Conservation (phyloP, 1,140 invertebrate species). For the Zaprionus taronus region DNA sequence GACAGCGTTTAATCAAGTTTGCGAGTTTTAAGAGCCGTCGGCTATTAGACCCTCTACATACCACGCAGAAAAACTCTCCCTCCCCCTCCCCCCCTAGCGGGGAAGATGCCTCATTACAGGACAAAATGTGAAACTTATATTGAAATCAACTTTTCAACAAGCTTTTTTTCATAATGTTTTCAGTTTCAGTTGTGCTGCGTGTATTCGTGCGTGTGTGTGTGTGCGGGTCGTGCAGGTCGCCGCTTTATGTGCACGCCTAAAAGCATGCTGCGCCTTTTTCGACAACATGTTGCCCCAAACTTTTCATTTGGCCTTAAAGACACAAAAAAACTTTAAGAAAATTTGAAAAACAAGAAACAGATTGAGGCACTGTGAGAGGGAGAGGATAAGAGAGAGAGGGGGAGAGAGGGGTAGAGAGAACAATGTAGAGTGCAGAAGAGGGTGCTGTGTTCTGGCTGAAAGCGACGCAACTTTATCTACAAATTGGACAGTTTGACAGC, state of each 20-base stretch:
- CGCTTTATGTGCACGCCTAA: conserved; percentile 33
- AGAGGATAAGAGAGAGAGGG: not conserved
- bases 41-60: conserved; percentile 30
- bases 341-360: not conserved
- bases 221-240: conserved; percentile 16
- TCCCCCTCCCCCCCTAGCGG: too few relatives aligned
- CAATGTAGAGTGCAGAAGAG: not conserved
- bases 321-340: conserved; percentile 10
- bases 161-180: conserved; percentile 35
- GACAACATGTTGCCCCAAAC: conserved; percentile 53
- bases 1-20: conserved; percentile 51
- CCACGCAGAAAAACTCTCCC: not conserved
- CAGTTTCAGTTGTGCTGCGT: conserved; percentile 2
- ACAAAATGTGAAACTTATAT: conserved; percentile 61
- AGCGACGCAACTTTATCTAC: conserved; percentile 56
- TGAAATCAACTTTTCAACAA: conserved; percentile 60
- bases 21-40: conserved; percentile 44
- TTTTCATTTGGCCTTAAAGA: conserved; percentile 48
- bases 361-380: too few relatives aligned
- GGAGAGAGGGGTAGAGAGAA: not conserved
- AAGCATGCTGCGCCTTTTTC: conserved; percentile 42
- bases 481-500: conserved; percentile 66
- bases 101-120: conserved; percentile 41
- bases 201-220: not conserved
- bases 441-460: not conserved